These are phyloP conservation scores for Carpatolechia fugitivella DNA, from an alignment of 2,888 invertebrate genomes.

Conservation along the genomic window DNA sequence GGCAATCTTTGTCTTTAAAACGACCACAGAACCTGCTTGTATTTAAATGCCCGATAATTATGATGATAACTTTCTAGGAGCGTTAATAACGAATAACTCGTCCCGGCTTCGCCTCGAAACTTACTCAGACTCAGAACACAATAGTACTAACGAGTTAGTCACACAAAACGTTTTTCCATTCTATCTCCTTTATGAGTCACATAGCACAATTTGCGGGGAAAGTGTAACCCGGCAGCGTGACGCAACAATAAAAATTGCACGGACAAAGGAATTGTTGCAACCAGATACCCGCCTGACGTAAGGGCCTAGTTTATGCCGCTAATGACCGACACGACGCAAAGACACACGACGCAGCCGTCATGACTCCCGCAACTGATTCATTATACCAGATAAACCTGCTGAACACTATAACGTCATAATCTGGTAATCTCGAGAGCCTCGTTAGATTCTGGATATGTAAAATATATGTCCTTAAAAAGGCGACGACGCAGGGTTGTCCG, in stretches of 20 bases:
- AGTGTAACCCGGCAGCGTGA: conserved; percentile 65
- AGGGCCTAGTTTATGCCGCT: conserved; percentile 50
- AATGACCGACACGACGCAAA: conserved; percentile 39
- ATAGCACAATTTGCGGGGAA: conserved; percentile 65
- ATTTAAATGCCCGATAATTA: conserved; percentile 21
- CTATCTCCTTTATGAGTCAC: conserved; percentile 54
- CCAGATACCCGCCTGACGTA: conserved; percentile 53
- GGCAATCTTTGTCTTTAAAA: conserved; percentile 27
- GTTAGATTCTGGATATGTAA: not conserved
- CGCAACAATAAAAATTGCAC: conserved; percentile 72
- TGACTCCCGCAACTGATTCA: conserved; percentile 21
- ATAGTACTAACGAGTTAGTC: conserved; percentile 42
- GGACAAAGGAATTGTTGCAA: conserved; percentile 71
- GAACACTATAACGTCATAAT: conserved; percentile 18
- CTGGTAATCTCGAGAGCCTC: conserved; percentile 10
- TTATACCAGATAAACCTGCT: conserved; percentile 25
- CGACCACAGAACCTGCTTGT: conserved; percentile 31
- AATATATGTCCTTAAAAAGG: conserved; percentile 3
- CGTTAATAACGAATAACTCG: conserved; percentile 27
- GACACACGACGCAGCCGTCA: conserved; percentile 38
- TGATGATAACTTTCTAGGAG: conserved; percentile 41
- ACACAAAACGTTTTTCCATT: conserved; percentile 51
- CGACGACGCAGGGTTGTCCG: conserved; percentile 7
- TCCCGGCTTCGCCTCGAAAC: conserved; percentile 8
- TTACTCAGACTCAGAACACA: conserved; percentile 18